These are phyloP conservation scores for Betta splendens DNA, from an alignment of 2,797 vertebrate genomes.

Conservation along the genomic window DNA sequence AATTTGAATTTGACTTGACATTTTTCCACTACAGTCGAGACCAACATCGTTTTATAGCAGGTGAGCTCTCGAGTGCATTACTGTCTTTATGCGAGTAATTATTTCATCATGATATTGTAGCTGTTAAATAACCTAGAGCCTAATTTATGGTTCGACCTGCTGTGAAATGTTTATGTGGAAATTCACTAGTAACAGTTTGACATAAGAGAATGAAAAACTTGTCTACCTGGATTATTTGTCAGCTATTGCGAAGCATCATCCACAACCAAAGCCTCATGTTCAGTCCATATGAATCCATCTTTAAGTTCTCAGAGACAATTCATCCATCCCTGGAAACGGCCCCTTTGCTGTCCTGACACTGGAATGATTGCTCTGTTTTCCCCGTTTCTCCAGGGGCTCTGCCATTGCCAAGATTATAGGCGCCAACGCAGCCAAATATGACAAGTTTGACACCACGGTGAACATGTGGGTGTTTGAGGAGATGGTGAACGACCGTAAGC, in stretches of 20 bases:
- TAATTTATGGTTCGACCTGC: too few relatives aligned
- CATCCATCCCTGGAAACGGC: too few relatives aligned
- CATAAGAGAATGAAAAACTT: too few relatives aligned
- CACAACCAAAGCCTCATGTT: too few relatives aligned
- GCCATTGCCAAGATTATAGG: conserved; percentile 97
- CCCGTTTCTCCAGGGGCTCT: conserved; percentile 86
- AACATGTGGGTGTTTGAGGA: conserved; percentile 99
- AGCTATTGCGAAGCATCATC: too few relatives aligned
- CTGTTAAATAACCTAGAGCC: too few relatives aligned
- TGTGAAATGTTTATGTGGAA: too few relatives aligned
- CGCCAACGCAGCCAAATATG: conserved; percentile 84
- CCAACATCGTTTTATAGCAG: not conserved
- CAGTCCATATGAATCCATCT: too few relatives aligned
- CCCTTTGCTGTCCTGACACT: not conserved
- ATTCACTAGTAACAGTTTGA: too few relatives aligned
- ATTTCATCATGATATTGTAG: not conserved
- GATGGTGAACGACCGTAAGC: conserved; percentile 84
- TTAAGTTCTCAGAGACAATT: too few relatives aligned
- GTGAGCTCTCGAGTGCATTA: not conserved
- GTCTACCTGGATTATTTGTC: too few relatives aligned
- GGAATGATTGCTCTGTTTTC: conserved; percentile 7
- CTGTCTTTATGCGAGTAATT: not conserved
- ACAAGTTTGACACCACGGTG: conserved; percentile 86
- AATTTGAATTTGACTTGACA: too few relatives aligned
- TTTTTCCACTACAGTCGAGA: not conserved